These are phyloP conservation scores for Heliothis subflexa DNA, from an alignment of 1,140 invertebrate genomes.

Conservation along the genomic window DNA sequence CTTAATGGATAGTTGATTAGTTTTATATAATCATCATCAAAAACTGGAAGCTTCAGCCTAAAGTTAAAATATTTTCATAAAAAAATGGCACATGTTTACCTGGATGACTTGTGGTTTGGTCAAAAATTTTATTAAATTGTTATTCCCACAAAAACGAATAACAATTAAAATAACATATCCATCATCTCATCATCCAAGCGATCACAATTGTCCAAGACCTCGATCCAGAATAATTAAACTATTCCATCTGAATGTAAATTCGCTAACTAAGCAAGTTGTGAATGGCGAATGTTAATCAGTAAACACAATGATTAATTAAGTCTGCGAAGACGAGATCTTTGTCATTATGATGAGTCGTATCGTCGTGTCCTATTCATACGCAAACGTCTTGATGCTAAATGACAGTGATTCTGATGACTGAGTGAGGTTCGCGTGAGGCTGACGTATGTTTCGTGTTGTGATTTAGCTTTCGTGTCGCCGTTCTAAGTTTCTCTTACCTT, in stretches of 20 bases:
- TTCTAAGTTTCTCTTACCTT: slow-evolving; percentile 19
- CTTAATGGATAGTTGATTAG: no score
- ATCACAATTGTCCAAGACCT: slow-evolving; percentile 16
- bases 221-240: slow-evolving; percentile 62
- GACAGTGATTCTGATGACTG: slow-evolving; percentile 54
- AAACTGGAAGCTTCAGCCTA: no score
- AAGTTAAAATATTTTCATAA: no score
- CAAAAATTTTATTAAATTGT: not conserved
- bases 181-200: not conserved
- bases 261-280: slow-evolving; percentile 59
- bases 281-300: slow-evolving; percentile 74
- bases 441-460: slow-evolving; percentile 28
- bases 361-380: slow-evolving; percentile 68
- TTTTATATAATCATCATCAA: no score
- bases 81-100: no score
- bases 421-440: slow-evolving; percentile 34
- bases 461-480: slow-evolving; percentile 17
- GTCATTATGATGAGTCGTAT: slow-evolving; percentile 73
- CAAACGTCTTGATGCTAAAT: slow-evolving; percentile 65
- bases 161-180: no score
- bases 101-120: no score
- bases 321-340: slow-evolving; percentile 71
- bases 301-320: slow-evolving; percentile 79
- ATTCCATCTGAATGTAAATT: slow-evolving; percentile 74
- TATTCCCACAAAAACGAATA: not conserved